These are phyloP conservation scores for Gobius niger DNA, from an alignment of 2,113 vertebrate genomes.

Conservation along the genomic window DNA sequence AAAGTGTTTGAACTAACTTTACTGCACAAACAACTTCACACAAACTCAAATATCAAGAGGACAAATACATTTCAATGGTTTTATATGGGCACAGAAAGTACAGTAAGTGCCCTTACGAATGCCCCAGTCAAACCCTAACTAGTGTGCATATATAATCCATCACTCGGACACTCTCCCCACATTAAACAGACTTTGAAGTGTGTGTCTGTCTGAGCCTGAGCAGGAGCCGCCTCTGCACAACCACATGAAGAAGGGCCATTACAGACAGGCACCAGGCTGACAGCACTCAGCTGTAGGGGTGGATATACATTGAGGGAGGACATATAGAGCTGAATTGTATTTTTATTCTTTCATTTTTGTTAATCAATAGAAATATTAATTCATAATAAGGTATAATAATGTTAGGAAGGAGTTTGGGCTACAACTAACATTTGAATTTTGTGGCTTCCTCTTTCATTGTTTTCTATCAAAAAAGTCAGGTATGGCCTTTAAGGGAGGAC, in stretches of 20 bases:
- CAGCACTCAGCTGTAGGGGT: not conserved
- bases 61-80: not conserved
- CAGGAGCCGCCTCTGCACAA: not conserved
- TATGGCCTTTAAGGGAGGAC: no score
- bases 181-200: conserved; percentile 7
- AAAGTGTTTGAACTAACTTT: conserved; percentile 5
- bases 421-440: no score
- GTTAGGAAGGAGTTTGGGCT: no score
- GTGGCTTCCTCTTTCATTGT: no score
- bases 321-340: no score
- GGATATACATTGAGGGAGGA: not conserved
- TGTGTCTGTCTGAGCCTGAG: not conserved
- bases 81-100: conserved; percentile 4
- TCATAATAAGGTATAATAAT: no score
- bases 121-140: not conserved
- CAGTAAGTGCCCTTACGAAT: not conserved
- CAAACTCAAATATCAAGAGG: not conserved
- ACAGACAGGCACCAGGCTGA: not conserved
- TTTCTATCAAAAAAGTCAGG: no score
- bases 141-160: not conserved
- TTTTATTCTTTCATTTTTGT: no score
- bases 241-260: conserved; percentile 8
- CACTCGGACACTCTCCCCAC: conserved; percentile 8
- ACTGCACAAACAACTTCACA: not conserved
- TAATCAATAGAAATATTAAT: no score